A percentile compares a stretch with the other conserved stretches of the same genome.
These are phyloP conservation scores for Zaprionus lachaisei DNA, from an alignment of 1,140 invertebrate species.

Conservation along the genomic window DNA sequence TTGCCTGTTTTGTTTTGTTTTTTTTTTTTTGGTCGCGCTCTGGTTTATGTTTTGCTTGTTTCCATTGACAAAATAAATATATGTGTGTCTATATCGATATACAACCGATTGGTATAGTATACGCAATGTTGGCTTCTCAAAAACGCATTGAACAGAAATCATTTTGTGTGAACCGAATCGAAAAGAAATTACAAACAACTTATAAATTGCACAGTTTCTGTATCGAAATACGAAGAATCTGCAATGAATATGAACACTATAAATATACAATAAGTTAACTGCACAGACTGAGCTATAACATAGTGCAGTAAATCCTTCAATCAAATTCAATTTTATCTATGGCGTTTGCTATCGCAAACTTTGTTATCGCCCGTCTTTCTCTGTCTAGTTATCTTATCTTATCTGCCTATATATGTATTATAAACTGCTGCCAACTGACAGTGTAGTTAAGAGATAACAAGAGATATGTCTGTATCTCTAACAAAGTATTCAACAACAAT, in stretches of 20 bases:
- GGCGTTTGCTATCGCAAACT: neutral
- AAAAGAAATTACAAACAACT: neutral
- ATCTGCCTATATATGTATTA: neutral
- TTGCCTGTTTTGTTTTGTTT: conserved; percentile 1
- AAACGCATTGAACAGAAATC: neutral
- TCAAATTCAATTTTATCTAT: neutral
- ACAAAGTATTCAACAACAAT: neutral
- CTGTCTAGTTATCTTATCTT: neutral
- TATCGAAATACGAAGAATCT: neutral
- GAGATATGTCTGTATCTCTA: neutral
- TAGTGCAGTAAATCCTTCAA: neutral
- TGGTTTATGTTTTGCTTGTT: conserved; percentile 28
- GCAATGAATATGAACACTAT: neutral
- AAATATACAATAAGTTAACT: neutral
- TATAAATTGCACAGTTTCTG: neutral
- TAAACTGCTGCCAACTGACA: neutral
- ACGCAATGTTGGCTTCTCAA: neutral
- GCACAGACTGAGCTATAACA: neutral
- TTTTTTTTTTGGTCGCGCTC: conserved; percentile 10
- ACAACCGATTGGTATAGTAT: neutral
- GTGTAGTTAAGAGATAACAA: neutral
- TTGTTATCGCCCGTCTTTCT: neutral
- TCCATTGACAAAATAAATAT: conserved; percentile 67
- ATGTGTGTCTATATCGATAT: conserved; percentile 14
- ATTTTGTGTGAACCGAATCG: neutral